Evolutionary conservation across 2,797 vertebrate species (phyloP).

Genomic region (Pangasius macronema): DNA sequence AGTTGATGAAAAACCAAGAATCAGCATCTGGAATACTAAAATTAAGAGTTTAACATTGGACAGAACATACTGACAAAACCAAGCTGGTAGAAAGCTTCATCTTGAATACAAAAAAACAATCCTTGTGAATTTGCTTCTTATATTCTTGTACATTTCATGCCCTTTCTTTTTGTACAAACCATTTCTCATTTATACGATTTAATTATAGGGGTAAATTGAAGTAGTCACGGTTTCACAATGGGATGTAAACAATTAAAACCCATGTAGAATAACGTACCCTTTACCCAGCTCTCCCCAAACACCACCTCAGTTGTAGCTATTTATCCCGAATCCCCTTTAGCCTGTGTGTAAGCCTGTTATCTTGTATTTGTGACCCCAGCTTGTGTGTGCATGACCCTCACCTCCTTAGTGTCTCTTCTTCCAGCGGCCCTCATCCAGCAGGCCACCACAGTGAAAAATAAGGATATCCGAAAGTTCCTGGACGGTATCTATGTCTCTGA

Average conservation of each 20-base stretch:
- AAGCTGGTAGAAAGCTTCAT: background rate
- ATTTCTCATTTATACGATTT: too few species aligned
- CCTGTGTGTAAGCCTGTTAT: background rate
- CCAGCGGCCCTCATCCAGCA: conserved; percentile 98
- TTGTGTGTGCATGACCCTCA: conserved; percentile 51
- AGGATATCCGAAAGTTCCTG: conserved; percentile 99
- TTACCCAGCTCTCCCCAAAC: background rate
- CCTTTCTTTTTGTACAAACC: too few species aligned
- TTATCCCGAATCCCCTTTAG: too few species aligned
- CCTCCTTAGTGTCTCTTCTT: conserved; percentile 60
- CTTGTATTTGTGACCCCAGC: background rate
- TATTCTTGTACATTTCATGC: background rate
- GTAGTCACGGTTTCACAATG: too few species aligned
- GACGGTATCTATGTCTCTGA: conserved; percentile 98
- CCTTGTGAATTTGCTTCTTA: background rate
- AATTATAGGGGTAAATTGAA: too few species aligned
- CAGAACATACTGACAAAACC: background rate
- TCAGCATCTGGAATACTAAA: background rate
- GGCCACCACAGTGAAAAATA: conserved; percentile 98
- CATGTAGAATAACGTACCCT: background rate
- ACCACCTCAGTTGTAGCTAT: too few species aligned
- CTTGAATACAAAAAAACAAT: background rate
- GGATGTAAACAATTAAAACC: background rate
- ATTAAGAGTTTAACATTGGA: background rate
- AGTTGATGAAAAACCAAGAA: background rate